Evolutionary conservation across 1,140 invertebrate genomes (phyloP).

Genomic region (Heliconius eleuchia): DNA sequence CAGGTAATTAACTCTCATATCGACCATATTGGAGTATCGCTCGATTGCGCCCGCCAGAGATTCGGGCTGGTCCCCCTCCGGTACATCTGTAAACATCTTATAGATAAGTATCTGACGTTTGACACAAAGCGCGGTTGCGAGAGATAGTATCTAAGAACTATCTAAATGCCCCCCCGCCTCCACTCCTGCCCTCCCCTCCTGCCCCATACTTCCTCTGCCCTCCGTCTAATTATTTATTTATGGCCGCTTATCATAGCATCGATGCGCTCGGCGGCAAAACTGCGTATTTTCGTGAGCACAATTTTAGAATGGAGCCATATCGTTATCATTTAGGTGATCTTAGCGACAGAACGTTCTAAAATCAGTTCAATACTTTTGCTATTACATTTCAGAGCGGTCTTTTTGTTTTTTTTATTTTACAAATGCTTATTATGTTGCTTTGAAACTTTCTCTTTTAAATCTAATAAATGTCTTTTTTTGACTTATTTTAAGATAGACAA

Average conservation of each 20-base stretch:
- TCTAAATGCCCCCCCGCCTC: constrained; percentile 48
- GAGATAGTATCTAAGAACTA: constrained; percentile 73
- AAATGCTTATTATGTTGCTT: neutral
- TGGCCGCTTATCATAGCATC: constrained; percentile 70
- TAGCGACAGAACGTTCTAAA: constrained; percentile 50
- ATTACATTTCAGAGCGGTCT: constrained; percentile 38
- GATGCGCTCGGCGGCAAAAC: constrained; percentile 73
- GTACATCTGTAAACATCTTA: constrained; percentile 80
- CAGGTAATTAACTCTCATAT: constrained; percentile 70
- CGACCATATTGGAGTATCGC: constrained; percentile 65
- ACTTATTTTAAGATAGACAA: too few relatives aligned
- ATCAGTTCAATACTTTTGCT: constrained; percentile 39
- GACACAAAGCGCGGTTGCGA: constrained; percentile 78
- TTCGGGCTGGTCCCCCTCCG: constrained; percentile 63
- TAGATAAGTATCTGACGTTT: constrained; percentile 78
- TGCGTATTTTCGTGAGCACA: constrained; percentile 66
- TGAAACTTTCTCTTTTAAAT: neutral
- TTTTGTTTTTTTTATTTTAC: constrained; percentile 18
- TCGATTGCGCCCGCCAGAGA: constrained; percentile 68
- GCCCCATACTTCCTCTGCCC: constrained; percentile 47
- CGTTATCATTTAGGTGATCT: constrained; percentile 71
- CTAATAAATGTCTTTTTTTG: neutral
- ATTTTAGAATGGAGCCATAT: constrained; percentile 67
- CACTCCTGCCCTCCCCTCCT: constrained; percentile 25
- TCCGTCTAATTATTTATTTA: constrained; percentile 79